Evolutionary conservation across 2,113 vertebrate species (phyloP), one percentile per base, ranked within the genome.

Genomic region (Platycercus adscitus): DNA sequence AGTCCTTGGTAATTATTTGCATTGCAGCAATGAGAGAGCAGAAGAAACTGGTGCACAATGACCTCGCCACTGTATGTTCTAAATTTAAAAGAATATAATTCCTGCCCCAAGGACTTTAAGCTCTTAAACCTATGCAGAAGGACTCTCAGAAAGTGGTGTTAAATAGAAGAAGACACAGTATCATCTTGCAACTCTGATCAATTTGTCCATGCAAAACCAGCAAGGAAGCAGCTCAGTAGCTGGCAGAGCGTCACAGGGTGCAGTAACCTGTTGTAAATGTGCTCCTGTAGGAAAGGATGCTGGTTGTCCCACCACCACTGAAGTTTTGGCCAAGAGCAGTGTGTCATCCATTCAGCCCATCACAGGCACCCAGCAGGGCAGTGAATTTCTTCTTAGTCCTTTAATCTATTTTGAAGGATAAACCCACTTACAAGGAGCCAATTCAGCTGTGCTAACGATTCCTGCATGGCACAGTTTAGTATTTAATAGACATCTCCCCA

Each of bases 401-500:
- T 90, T 86, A 66, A 93, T 75, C 46, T 94, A 6, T 75, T 88
- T 49, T 53, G 60, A 75, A 86, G 9, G 13, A 75, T 60, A 84
- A 96, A 94, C 78, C 26, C 33, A 63, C 64, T 86, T 83, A 88
- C 5, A 78, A 94, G 90, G 26, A 91, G 47, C 50, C 64, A 90
- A 6, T 91, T 86, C 85, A 91, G 94, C 82, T 88, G 86, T 6
- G 35, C 75, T 93, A 86, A 97, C 44, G 86, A 90, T 61, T 90
- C 31, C 60, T 92, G 56, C 61, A 64, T n/a, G 29, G 78, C 64
- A 86, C 64, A 72, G 72, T 92, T 93, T 79, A 78, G 90, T 71
- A 92, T 95, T 86, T 96, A 89, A 95, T 81, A 93, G 96, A 91
- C 64, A 64, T 93, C 89, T 81, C 85, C 35, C 90, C 93, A 96